Evolutionary conservation across 2,888 invertebrate genomes (phyloP), one percentile per base, ranked within the genome.

Genomic region (Cyaniris semiargus): DNA sequence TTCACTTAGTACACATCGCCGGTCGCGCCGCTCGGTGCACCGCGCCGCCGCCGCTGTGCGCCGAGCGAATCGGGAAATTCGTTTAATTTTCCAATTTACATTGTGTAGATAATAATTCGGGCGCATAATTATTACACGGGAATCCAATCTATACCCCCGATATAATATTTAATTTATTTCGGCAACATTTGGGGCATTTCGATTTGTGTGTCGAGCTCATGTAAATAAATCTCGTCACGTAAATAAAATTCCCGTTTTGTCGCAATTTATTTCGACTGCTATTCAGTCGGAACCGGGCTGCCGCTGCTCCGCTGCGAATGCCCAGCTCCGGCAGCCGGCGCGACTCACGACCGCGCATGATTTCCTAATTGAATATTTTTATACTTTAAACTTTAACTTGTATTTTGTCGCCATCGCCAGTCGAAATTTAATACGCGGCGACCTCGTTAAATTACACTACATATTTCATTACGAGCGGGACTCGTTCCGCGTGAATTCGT

Each of bases 1-100:
- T 76, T 76, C 71, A 76, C 71, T 70, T 23, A 13, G 38, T 44
- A 38, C 72, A 38, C 71, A 72, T 71, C n/a, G 72, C n/a, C 13
- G 66, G 27, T 13, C 31, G 27, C 6, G 21, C 27, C 66, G 66
- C 15, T 27, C 27, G 15, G 31, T 66, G 66, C 66, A 66, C 66
- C 27, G 27, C 4, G 27, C 53, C 53, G 53, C 53, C 53, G 48
- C 48, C 15, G 18, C 53, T 18, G 13, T 3, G 15, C 66, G 27
- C 27, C 18, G 27, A 0, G 15, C 31, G 18, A 31, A 66, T 27
- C 21, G 27, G 27, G 15, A 66, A 66, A 21, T 66, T 66, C 66
- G 23, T 60, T 60, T 60, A 60, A 60, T 60, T 60, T 58, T 31
- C 66, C 66, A 66, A 27, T 66, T 66, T 66, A 66, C 27, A 66